Evolutionary conservation across 1,140 invertebrate species (phyloP).

Genomic region (Drosophila cardini): DNA sequence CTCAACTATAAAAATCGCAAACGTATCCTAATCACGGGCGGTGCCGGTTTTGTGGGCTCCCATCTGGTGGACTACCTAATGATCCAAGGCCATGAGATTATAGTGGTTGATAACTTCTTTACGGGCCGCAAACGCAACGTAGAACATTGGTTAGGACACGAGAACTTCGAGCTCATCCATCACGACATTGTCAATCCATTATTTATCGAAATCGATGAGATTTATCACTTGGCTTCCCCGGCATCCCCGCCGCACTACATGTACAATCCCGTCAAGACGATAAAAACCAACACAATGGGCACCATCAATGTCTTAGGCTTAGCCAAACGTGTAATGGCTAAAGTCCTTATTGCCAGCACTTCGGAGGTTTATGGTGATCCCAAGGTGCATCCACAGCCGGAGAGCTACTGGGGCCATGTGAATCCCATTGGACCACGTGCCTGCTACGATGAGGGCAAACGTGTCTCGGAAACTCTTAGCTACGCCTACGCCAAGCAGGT

Average conservation of each 20-base stretch:
- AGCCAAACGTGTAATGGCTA: constrained; percentile 96
- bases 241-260: constrained; percentile 99
- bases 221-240: constrained; percentile 99
- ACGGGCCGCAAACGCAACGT: constrained; percentile 98
- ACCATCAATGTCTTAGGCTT: constrained; percentile 99
- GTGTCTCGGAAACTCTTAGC: constrained; percentile 97
- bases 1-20: constrained; percentile 95
- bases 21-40: constrained; percentile 97
- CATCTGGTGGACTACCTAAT: constrained; percentile 98
- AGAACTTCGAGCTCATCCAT: constrained; percentile 99
- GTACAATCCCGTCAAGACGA: constrained; percentile 99
- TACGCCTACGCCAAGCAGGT: constrained; percentile 98
- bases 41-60: constrained; percentile 99
- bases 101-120: constrained; percentile 99
- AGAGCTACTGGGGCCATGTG: constrained; percentile 99
- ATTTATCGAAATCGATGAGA: constrained; percentile 99
- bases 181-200: constrained; percentile 99
- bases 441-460: constrained; percentile 99
- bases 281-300: constrained; percentile 98
- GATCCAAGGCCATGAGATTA: constrained; percentile 98
- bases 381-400: constrained; percentile 97
- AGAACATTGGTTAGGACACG: constrained; percentile 99
- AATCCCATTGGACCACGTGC: constrained; percentile 98
- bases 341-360: constrained; percentile 98
- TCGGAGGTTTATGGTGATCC: constrained; percentile 99